Percentiles rank a stretch among this genome's conserved stretches.
phyloP scores from a whole-genome alignment of 2,113 vertebrate species.

The Rafetus swinhoei region DNA sequence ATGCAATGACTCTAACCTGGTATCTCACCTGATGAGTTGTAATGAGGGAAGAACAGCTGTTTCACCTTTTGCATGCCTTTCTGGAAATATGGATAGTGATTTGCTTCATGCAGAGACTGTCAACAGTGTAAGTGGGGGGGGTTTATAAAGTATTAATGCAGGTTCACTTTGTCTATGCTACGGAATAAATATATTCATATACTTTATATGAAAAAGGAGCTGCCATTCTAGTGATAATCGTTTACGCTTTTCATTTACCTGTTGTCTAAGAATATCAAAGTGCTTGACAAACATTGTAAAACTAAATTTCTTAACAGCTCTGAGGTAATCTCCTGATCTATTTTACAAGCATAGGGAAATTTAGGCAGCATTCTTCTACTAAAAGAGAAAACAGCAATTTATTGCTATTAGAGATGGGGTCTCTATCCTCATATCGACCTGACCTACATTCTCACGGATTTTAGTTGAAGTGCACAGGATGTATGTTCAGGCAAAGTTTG shows the following conservation, averaged over 20 bases:
- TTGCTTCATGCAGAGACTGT: constrained; percentile 37
- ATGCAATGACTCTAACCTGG: constrained; percentile 46
- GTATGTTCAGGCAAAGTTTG: not conserved
- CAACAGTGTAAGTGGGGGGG: constrained; percentile 47
- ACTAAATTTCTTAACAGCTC: not conserved
- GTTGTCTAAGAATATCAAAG: not conserved
- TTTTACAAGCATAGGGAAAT: not conserved
- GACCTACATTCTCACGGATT: not conserved
- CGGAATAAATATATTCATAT: not conserved
- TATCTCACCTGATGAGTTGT: constrained; percentile 58
- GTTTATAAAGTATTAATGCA: not conserved
- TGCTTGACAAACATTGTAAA: not conserved
- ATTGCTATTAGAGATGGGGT: not conserved
- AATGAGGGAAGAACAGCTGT: constrained; percentile 49
- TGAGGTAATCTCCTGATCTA: not conserved
- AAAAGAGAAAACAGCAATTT: not conserved
- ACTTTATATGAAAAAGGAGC: not conserved
- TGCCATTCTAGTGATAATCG: not conserved
- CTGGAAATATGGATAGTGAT: constrained; percentile 60
- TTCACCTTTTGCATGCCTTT: constrained; percentile 70
- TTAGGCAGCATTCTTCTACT: not conserved
- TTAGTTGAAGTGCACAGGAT: not conserved
- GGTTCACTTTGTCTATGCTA: not conserved
- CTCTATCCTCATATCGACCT: not conserved
- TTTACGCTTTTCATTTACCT: not conserved